These are phyloP conservation scores for Drosophila melanogaster DNA, from an alignment of 1,140 invertebrate species.

Conservation along the genomic window Release_6_plus_ISO1_MT NT_033779.5:13620001-13620500, in stretches of 20 bases:
- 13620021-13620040: no score
- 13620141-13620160: constrained; percentile 27
- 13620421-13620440: constrained; percentile 77
- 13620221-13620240: constrained; percentile 3
- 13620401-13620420: constrained; percentile 57
- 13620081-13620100: constrained; percentile 10
- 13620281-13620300: constrained; percentile 18
- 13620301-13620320: constrained; percentile 15
- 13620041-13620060: constrained; percentile 16
- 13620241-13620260: constrained; percentile 1
- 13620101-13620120: constrained; percentile 5
- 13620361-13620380: constrained; percentile 50
- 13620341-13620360: constrained; percentile 51
- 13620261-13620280: background rate
- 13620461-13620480: constrained; percentile 20
- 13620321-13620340: constrained; percentile 63
- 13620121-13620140: constrained; percentile 9
- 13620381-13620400: constrained; percentile 72
- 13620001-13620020: no score
- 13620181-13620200: constrained; percentile 59
- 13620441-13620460: constrained; percentile 43
- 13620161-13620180: constrained; percentile 64
- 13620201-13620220: constrained; percentile 25
- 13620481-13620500: constrained; percentile 66
- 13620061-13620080: constrained; percentile 11